Conservation (phyloP, 2,113 vertebrate genomes). For the Lagenorhynchus albirostris region DNA sequence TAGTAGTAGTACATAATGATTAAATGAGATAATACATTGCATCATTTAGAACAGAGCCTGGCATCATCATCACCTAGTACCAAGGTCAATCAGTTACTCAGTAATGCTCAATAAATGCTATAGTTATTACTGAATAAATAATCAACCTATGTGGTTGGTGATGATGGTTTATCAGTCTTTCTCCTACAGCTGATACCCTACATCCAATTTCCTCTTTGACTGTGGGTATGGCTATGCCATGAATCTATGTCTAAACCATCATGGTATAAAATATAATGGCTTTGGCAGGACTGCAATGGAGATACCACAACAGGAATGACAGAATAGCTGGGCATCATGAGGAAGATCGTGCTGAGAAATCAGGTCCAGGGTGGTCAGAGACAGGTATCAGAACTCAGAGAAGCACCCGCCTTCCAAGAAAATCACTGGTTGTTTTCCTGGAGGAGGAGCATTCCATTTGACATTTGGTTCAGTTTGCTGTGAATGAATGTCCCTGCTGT, state of each 20-base stretch:
- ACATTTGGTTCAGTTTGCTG: slow-evolving; percentile 9
- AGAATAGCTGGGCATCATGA: background rate
- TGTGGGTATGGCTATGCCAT: background rate
- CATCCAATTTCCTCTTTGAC: background rate
- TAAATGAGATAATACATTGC: background rate
- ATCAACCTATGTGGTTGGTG: background rate
- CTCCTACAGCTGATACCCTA: background rate
- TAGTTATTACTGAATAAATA: background rate
- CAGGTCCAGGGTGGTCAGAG: background rate
- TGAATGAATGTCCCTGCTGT: background rate
- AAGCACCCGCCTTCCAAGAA: background rate
- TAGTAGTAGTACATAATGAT: background rate
- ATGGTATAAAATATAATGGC: background rate
- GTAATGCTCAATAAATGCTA: background rate
- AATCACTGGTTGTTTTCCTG: slow-evolving; percentile 1
- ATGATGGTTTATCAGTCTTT: background rate
- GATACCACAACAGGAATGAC: background rate
- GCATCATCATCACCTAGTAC: background rate
- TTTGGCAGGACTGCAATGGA: background rate
- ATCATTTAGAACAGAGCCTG: background rate
- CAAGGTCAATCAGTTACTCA: background rate
- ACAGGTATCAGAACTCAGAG: background rate
- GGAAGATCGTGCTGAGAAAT: background rate
- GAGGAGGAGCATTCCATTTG: background rate
- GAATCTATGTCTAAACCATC: background rate